Evolutionary conservation across 2,113 vertebrate species (phyloP).

Genomic region (Tyrannus savana): DNA sequence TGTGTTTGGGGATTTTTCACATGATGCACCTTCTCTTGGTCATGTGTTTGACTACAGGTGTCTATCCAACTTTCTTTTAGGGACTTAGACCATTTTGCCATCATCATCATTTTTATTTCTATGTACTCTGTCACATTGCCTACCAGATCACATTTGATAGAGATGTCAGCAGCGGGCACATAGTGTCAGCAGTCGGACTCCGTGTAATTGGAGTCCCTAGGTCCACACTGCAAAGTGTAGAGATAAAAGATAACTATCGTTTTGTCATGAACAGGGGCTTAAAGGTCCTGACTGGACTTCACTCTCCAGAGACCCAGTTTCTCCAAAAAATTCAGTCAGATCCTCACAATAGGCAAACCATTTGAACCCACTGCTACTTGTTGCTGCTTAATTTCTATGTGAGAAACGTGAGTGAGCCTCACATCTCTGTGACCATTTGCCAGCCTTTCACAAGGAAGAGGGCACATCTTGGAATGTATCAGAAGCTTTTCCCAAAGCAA

Average conservation of each 20-base stretch:
- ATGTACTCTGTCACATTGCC: not conserved
- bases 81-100: not conserved
- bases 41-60: not conserved
- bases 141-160: not conserved
- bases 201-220: not conserved
- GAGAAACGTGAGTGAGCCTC: not conserved
- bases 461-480: not conserved
- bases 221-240: not conserved
- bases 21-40: not conserved
- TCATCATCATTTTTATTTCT: not conserved
- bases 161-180: not conserved
- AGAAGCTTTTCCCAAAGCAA: not conserved
- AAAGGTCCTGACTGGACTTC: not conserved
- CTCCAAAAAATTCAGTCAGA: not conserved
- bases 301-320: not conserved
- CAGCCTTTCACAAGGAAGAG: not conserved
- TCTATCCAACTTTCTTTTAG: not conserved
- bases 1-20: not conserved
- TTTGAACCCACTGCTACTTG: not conserved
- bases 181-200: not conserved
- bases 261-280: not conserved
- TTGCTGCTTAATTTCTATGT: not conserved
- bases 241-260: not conserved
- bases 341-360: not conserved
- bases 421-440: not conserved